Base-by-base conservation (phyloP, 2,113 vertebrate species). In the Osmerus eperlanus region DNA sequence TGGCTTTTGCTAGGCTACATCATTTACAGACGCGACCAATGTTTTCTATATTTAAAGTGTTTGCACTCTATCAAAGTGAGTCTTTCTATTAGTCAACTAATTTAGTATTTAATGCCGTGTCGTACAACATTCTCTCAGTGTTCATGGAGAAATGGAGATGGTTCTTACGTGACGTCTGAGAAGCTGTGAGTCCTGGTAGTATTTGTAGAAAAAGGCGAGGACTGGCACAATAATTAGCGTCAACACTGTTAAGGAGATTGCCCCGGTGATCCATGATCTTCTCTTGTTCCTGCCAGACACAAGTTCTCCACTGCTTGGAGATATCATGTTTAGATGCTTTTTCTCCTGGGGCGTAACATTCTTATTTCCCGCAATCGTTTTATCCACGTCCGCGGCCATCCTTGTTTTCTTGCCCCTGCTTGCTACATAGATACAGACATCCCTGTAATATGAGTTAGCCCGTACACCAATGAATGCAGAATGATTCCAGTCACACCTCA, bases 301-400 rank as follows among this genome's bases (percentile, higher is more conserved):
- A 25, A 13, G 72, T 32, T 51, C 9, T 6, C 56, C 71, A 15
- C 11, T 32, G n/a, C 60, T 32, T 52, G 19, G 52, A 60, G 65
- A 56, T 36, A 28, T 15, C 67, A 59, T 72, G 4, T 65, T 72
- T 59, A 0, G 83, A 7, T 56, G 72, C 13, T 66, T 90, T 21
- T 68, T 70, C 59, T 58, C 76, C 53, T 41, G 72, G 3, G 73
- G 7, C 13, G 6, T 58, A 0, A 19, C 41, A 60, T 73, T 78
- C 68, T 75, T 70, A 60, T 67, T 75, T 62, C 68, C 65, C 67
- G 3, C 23, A 52, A 19, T 53, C 11, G 29, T 76, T 82, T 92
- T 85, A 86, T 91, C 86, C 76, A 91, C 91, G 84, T 93, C 91
- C 67, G 85, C 91, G 21, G 90, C 88, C 92, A 93, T 93, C 73